Evolutionary conservation across 2,797 vertebrate genomes (phyloP).

Genomic region (Scolopax bukidnonensis): DNA sequence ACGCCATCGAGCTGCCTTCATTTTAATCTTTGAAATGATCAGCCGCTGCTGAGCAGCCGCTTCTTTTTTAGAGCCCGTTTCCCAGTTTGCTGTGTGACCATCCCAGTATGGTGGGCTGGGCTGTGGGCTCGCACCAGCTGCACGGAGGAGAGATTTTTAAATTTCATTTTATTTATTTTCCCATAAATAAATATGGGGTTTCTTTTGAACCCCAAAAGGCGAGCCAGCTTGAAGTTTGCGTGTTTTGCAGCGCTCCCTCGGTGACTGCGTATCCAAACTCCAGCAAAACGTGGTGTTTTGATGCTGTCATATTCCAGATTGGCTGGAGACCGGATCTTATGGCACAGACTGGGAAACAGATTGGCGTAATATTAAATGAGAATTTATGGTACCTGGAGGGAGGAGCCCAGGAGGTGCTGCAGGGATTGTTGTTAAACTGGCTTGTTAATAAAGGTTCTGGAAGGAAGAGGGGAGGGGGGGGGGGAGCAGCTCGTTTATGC

Average conservation of each 20-base stretch:
- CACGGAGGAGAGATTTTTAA: too few relatives aligned
- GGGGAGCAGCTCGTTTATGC: neutral
- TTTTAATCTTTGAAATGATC: neutral
- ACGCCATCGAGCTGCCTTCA: neutral
- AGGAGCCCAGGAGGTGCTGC: neutral
- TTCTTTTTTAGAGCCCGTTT: too few relatives aligned
- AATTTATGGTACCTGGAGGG: neutral
- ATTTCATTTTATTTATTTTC: too few relatives aligned
- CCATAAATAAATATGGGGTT: too few relatives aligned
- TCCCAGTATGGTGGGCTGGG: neutral
- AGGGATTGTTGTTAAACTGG: neutral
- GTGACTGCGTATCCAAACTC: accelerated
- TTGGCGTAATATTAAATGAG: neutral
- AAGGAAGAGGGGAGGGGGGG: too few relatives aligned
- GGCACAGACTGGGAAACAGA: neutral
- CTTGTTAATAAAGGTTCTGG: neutral
- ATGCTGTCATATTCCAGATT: neutral
- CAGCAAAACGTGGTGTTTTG: neutral
- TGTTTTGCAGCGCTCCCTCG: neutral
- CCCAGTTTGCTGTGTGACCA: neutral
- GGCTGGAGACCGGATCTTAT: neutral
- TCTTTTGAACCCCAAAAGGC: neutral
- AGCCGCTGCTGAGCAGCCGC: neutral
- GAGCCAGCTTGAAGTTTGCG: accelerated
- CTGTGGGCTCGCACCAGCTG: neutral